Conservation (phyloP, 2,797 vertebrate genomes). For the Euthynnus affinis region DNA sequence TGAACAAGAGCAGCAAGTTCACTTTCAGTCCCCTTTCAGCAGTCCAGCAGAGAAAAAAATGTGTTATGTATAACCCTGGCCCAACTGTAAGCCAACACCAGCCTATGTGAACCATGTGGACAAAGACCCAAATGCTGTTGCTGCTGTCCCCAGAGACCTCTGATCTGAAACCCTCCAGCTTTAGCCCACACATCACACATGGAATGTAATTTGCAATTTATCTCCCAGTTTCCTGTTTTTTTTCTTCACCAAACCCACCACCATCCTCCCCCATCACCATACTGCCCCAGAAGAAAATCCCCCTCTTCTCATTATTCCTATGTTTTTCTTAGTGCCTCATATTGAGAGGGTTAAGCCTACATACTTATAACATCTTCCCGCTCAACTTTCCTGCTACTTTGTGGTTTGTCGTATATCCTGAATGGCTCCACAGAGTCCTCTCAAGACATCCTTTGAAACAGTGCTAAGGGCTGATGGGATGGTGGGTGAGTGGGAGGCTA, state of each 20-base stretch:
- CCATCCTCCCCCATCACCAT: slow-evolving; percentile 33
- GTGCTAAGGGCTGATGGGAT: slow-evolving; percentile 47
- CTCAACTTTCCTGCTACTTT: slow-evolving; percentile 43
- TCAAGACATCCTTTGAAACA: slow-evolving; percentile 61
- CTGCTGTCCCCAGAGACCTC: slow-evolving; percentile 65
- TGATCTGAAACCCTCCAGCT: slow-evolving; percentile 20
- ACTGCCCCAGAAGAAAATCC: not conserved
- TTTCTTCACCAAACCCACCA: slow-evolving; percentile 36
- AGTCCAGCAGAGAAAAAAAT: slow-evolving; percentile 25
- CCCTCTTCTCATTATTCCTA: slow-evolving; percentile 36
- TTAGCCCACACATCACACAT: slow-evolving; percentile 70
- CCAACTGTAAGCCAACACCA: slow-evolving; percentile 79
- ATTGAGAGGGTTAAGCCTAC: slow-evolving; percentile 45
- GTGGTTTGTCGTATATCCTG: slow-evolving; percentile 36
- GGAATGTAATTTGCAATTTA: slow-evolving; percentile 74
- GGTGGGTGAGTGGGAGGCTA: slow-evolving; percentile 54
- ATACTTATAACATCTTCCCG: slow-evolving; percentile 33
- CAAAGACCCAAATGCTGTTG: slow-evolving; percentile 67
- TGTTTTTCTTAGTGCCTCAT: slow-evolving; percentile 47
- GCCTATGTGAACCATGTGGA: slow-evolving; percentile 52
- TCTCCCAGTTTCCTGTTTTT: slow-evolving; percentile 73
- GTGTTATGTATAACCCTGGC: slow-evolving; percentile 49
- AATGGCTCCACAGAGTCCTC: slow-evolving; percentile 47
- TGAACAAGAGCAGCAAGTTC: slow-evolving; percentile 4
- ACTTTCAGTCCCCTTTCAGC: not conserved